Conservation (phyloP, 2,888 invertebrate species). For the Lasioglossum lativentre region DNA sequence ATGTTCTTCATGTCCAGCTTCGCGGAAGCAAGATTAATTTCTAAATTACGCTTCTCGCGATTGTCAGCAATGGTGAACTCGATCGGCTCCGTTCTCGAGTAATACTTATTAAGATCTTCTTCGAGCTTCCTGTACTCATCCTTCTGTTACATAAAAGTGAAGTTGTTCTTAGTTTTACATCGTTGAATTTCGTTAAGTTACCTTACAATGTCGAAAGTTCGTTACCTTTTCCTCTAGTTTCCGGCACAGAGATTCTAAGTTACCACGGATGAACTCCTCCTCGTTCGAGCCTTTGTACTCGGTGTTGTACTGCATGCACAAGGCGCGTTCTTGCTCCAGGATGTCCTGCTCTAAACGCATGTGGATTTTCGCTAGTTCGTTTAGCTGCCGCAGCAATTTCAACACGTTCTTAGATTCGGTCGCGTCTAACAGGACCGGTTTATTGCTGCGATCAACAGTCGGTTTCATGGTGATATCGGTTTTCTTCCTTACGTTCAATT, state of each 20-base stretch:
- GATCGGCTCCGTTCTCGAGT: constrained; percentile 40
- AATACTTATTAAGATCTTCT: constrained; percentile 54
- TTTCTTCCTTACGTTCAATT: constrained; percentile 23
- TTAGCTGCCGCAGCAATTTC: constrained; percentile 64
- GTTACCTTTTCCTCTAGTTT: constrained; percentile 68
- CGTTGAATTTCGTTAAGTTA: not conserved
- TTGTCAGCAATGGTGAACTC: constrained; percentile 60
- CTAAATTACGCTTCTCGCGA: constrained; percentile 62
- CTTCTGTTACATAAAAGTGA: constrained; percentile 46
- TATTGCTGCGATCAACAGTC: constrained; percentile 77
- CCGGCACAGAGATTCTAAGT: constrained; percentile 38
- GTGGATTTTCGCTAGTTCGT: constrained; percentile 64
- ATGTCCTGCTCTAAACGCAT: constrained; percentile 66
- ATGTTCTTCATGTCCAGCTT: constrained; percentile 63
- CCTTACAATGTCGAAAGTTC: not conserved
- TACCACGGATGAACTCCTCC: constrained; percentile 56
- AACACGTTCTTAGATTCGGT: constrained; percentile 57
- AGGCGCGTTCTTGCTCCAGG: constrained; percentile 63
- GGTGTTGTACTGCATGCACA: constrained; percentile 39
- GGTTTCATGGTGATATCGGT: constrained; percentile 66
- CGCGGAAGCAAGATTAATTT: constrained; percentile 58
- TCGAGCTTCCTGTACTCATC: constrained; percentile 48
- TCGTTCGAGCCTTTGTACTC: constrained; percentile 51
- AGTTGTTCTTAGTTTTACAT: not conserved
- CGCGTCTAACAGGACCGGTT: constrained; percentile 66